A percentile compares a stretch with the other conserved stretches of the same genome.
These are phyloP conservation scores for Astur gentilis DNA, from an alignment of 2,113 vertebrate genomes.

Conservation along the genomic window DNA sequence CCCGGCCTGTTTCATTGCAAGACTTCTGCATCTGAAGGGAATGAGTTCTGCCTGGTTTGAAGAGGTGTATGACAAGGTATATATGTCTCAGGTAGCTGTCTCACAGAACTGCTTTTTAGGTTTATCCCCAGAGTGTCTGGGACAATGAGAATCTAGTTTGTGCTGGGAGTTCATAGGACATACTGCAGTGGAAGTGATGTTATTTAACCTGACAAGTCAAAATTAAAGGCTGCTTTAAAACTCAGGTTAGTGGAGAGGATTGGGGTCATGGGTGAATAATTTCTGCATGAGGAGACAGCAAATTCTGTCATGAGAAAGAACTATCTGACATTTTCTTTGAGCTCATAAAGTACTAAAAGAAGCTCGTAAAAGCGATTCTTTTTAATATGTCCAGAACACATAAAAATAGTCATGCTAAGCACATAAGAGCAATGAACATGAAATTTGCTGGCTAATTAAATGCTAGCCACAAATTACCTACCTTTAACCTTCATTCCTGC, in stretches of 20 bases:
- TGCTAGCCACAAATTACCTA: neutral
- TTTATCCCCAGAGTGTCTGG: neutral
- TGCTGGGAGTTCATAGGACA: neutral
- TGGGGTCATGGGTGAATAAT: neutral
- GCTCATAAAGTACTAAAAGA: neutral
- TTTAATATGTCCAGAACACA: neutral
- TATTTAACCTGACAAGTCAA: neutral
- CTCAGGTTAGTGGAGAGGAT: neutral
- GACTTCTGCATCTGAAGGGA: neutral
- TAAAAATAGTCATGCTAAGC: neutral
- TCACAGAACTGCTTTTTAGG: neutral
- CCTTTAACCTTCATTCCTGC: neutral
- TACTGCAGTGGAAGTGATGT: neutral
- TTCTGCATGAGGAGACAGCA: neutral
- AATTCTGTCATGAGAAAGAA: neutral
- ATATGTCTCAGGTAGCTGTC: fast-evolving
- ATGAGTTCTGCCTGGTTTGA: neutral
- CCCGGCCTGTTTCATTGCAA: neutral
- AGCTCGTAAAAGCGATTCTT: neutral
- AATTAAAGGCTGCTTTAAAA: neutral
- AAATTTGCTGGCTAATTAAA: neutral
- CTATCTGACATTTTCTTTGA: neutral
- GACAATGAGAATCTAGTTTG: neutral
- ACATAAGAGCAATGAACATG: neutral
- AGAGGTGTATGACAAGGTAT: neutral